A percentile compares a stretch with the other conserved stretches of the same genome.
These are phyloP conservation scores for Petrocephalus zakoni DNA, from an alignment of 2,113 vertebrate genomes.

Conservation along the genomic window DNA sequence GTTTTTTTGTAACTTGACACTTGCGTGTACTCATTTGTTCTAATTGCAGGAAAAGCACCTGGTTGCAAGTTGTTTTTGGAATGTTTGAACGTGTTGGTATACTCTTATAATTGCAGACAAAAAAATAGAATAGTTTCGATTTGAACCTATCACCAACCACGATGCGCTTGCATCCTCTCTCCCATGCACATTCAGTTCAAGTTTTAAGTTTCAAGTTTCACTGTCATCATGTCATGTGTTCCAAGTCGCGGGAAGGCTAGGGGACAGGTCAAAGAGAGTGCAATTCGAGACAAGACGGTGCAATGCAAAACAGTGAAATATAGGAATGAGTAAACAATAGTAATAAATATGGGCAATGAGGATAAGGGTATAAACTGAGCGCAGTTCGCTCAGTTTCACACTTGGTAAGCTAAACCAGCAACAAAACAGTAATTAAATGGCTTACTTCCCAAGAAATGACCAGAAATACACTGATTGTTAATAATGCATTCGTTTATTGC, in stretches of 20 bases:
- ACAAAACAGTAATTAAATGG: background rate
- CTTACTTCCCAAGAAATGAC: background rate
- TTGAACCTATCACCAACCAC: background rate
- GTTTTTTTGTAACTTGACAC: background rate
- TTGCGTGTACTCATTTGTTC: background rate
- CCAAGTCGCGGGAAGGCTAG: background rate
- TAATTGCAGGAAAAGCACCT: too few species aligned
- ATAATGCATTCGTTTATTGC: background rate
- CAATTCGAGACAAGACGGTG: background rate
- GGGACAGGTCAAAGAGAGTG: background rate
- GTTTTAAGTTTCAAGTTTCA: background rate
- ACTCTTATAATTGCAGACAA: background rate
- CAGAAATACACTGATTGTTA: background rate
- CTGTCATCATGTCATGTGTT: too few species aligned
- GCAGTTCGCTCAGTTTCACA: background rate
- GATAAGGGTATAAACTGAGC: background rate
- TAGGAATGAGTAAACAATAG: background rate
- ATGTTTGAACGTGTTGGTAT: background rate
- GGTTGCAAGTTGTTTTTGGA: background rate
- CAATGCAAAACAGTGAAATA: background rate
- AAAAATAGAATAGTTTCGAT: background rate
- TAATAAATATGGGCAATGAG: background rate
- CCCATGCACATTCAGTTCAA: background rate
- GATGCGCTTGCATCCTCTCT: background rate
- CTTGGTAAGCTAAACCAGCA: background rate